Conservation (phyloP, 2,797 vertebrate species). For the Lerista edwardsae region DNA sequence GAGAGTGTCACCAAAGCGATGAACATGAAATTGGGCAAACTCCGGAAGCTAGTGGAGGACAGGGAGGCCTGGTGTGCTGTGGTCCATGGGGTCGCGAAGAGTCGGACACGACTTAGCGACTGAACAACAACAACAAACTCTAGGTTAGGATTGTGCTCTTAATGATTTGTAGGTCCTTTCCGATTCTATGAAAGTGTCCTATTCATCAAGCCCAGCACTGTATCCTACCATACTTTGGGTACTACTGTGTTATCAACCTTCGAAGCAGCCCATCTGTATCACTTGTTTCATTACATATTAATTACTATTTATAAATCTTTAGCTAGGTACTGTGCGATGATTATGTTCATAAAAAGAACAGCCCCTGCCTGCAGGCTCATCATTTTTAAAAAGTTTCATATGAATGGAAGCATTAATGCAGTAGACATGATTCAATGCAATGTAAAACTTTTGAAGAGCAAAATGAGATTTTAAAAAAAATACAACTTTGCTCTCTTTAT, state of each 20-base stretch:
- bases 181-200: neutral
- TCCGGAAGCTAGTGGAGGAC: too few relatives aligned
- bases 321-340: neutral
- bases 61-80: too few relatives aligned
- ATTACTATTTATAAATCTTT: neutral
- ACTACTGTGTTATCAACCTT: neutral
- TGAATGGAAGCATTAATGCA: neutral
- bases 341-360: neutral
- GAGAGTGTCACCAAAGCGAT: too few relatives aligned
- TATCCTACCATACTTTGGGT: neutral
- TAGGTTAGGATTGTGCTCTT: too few relatives aligned
- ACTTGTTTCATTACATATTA: neutral
- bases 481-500: slow-evolving; percentile 7
- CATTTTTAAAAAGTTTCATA: neutral
- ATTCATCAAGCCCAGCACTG: neutral
- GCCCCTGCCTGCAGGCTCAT: neutral
- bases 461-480: slow-evolving; percentile 2
- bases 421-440: neutral
- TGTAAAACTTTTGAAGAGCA: neutral
- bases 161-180: too few relatives aligned
- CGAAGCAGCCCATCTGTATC: neutral
- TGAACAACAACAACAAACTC: too few relatives aligned
- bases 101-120: too few relatives aligned
- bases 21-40: too few relatives aligned
- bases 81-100: too few relatives aligned